Conservation (phyloP, 2,888 invertebrate species). For the Volucella inanis region DNA sequence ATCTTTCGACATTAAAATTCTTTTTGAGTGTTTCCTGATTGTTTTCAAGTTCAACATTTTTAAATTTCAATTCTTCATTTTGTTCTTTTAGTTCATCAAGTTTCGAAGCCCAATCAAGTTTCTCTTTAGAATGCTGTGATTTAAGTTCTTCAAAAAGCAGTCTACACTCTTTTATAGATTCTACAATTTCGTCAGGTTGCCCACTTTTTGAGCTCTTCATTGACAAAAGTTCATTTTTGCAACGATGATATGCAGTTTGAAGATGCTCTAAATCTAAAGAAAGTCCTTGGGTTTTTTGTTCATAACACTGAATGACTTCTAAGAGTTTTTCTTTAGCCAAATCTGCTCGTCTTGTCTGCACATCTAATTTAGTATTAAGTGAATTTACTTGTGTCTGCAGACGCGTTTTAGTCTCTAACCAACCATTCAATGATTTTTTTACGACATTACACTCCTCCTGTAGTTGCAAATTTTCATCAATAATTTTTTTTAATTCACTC, state of each 20-base stretch:
- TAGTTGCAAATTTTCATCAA: conserved; percentile 88
- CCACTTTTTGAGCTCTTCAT: conserved; percentile 76
- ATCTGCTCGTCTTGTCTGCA: conserved; percentile 86
- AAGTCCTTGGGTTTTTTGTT: conserved; percentile 86
- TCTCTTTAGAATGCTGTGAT: conserved; percentile 88
- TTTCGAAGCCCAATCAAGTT: conserved; percentile 84
- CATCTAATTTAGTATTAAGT: conserved; percentile 81
- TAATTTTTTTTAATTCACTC: conserved; percentile 88
- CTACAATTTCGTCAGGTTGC: conserved; percentile 81
- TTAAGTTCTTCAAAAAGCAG: conserved; percentile 90
- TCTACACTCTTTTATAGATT: conserved; percentile 89
- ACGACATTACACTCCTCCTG: conserved; percentile 84
- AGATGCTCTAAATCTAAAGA: conserved; percentile 81
- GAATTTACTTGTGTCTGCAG: conserved; percentile 81
- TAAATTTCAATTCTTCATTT: conserved; percentile 53
- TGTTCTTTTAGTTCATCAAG: conserved; percentile 74
- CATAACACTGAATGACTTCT: conserved; percentile 89
- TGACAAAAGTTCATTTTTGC: conserved; percentile 80
- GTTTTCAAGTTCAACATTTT: conserved; percentile 66
- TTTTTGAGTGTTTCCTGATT: conserved; percentile 76
- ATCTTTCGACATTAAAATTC: conserved; percentile 75
- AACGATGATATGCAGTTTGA: conserved; percentile 81
- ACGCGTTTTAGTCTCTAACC: conserved; percentile 82
- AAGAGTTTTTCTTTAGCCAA: conserved; percentile 89
- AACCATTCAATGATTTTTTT: conserved; percentile 83